Evolutionary conservation across 2,113 vertebrate species (phyloP).

Genomic region (western clawed frog (Xenopus tropicalis)): DNA sequence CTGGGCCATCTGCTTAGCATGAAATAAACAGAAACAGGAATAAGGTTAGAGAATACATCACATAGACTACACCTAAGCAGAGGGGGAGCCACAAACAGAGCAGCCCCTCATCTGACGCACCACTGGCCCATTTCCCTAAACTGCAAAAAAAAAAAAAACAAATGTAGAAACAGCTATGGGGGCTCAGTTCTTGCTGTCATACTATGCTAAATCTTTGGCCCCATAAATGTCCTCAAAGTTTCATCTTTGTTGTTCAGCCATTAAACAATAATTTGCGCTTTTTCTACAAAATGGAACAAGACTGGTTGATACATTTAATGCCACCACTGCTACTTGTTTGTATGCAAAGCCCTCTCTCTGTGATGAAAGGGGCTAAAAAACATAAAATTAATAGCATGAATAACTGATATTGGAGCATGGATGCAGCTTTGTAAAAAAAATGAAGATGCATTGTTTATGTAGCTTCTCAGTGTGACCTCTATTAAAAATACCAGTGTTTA

Average conservation of each 20-base stretch:
- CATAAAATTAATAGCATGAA: constrained; percentile 20
- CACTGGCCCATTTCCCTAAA: neutral
- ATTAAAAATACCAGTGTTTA: too few relatives aligned
- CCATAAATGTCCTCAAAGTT: neutral
- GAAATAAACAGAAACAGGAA: constrained; percentile 89
- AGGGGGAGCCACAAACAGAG: constrained; percentile 42
- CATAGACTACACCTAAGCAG: constrained; percentile 59
- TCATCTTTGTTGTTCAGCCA: neutral
- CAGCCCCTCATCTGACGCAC: neutral
- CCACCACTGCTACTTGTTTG: too few relatives aligned
- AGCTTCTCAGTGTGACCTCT: too few relatives aligned
- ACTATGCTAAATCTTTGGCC: neutral
- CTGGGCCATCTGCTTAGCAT: constrained; percentile 96
- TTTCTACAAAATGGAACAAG: too few relatives aligned
- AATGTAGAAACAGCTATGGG: neutral
- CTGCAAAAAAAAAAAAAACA: neutral
- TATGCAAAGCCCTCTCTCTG: too few relatives aligned
- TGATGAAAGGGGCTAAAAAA: neutral
- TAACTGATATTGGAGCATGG: constrained; percentile 35
- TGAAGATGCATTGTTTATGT: constrained; percentile 20
- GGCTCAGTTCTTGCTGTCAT: too few relatives aligned
- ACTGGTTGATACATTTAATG: too few relatives aligned
- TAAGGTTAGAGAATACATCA: constrained; percentile 76
- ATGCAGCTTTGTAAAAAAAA: constrained; percentile 29
- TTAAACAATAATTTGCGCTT: neutral